Evolutionary conservation across 1,140 invertebrate species (phyloP), one percentile per base, ranked within the genome.

Genomic region (Platyura marginata): DNA sequence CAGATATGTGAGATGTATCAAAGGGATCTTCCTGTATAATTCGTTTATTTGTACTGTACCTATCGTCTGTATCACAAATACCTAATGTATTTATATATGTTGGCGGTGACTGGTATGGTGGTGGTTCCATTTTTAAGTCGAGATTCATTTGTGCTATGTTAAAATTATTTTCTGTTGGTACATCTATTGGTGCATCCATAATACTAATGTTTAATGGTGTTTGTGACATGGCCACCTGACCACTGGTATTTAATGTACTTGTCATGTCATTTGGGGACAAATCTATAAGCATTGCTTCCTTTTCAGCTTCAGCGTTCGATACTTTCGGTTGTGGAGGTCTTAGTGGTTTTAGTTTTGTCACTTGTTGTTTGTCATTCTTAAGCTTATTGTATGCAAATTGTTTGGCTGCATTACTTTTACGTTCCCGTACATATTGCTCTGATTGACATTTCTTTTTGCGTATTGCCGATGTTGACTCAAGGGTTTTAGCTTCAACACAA

Each of bases 371-470:
- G 42, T 82, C 79, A 48, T 84, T 82, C 22, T 74, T 70, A 3
- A 86, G 59, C 48, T 82, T 81, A 37, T 72, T 76, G 51, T 86
- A 85, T 50, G 77, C 74, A 50, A 82, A 85, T 50, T 86, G 81
- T 49, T 75, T 75, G 50, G 63, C 70, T 18, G 66, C 60, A 20
- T 52, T 61, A 41, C 67, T 68, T 59, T 71, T 57, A 43, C 63
- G 49, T 57, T 72, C 59, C 54, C 68, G 55, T 48, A 60, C 50
- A 48, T 65, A 47, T 35, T 56, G 49, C 55, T 68, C 53, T 35
- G 63, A 57, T 45, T 66, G 56, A 49, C 60, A 71, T 54, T 57
- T 61, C 3, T 55, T 39, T 34, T 52, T 52, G 1, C 59, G 48
- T n/a, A 40, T 32, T n/a, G 25, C 21, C 19, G 21, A 32, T 5